Base-by-base conservation (phyloP, 1,140 invertebrate species). In the Nasonia vitripennis region DNA sequence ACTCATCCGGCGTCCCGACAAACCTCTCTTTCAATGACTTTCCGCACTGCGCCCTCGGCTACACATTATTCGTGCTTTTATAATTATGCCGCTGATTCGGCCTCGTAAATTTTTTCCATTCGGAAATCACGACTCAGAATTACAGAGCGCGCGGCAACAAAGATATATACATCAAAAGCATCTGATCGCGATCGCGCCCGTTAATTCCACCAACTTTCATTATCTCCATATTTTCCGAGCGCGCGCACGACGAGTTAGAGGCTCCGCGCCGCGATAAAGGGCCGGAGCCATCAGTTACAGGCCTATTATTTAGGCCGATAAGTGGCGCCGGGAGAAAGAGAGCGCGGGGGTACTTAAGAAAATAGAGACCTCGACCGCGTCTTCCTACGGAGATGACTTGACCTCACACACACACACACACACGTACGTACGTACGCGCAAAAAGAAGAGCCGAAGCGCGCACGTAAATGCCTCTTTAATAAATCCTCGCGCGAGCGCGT, bases 11-110 rank as follows among this genome's bases (percentile, higher is more conserved):
- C 84, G 83, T 88, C 87, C 87, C 87, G 79, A 86, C 88, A 87
- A 89, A 88, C 87, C 86, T 88, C 88, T 88, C 88, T 91, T 91
- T 92, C 90, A 90, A 92, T 92, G 91, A 92, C 89, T 91, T 89
- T 88, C 87, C 87, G 31, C 81, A 89, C 90, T 90, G 88, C 90
- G 90, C 87, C 87, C 81, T 20, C 51, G 14, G 71, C 17, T 10
- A 10, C 27, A 1, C 41, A 2, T 34, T 14, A 45, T 6, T 12
- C 37, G 14, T 6, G 20, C 12, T n/a, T n/a, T 68, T 71, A 83
- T 83, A 83, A 83, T 83, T 83, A 77, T 34, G 48, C 14, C 14
- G 48, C 0, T 37, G 5, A 4, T 12, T 17, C 48, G 12, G 14
- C 5, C 6, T 45, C 41, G 41, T 45, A 9, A 51, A 51, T 51